Percentiles rank a stretch among this genome's conserved stretches.
phyloP scores from a whole-genome alignment of 2,113 vertebrate genomes.

The Phalacrocorax aristotelis region DNA sequence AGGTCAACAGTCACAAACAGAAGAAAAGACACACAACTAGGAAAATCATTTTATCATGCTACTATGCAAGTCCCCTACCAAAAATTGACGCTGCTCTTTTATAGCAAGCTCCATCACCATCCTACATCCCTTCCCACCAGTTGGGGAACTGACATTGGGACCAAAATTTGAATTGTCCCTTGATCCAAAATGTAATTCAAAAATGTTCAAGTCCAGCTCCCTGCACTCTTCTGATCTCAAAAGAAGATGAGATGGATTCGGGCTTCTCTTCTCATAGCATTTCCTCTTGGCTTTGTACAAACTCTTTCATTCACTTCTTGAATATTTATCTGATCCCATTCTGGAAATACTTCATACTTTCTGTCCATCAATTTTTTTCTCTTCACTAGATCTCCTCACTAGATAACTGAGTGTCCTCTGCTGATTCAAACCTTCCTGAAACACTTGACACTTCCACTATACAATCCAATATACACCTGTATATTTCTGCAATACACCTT shows the following conservation, averaged over 20 bases:
- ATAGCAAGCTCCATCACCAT: neutral
- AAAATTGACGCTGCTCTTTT: neutral
- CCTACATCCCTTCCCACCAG: neutral
- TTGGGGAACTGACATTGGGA: neutral
- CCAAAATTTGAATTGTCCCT: neutral
- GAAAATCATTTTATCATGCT: neutral
- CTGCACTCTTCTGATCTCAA: neutral
- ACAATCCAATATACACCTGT: neutral
- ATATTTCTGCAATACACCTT: neutral
- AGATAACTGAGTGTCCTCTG: neutral
- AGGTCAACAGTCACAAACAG: neutral
- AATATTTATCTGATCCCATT: neutral
- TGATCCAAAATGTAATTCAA: neutral
- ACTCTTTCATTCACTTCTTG: neutral
- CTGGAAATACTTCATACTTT: neutral
- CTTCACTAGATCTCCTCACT: neutral
- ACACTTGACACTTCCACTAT: neutral
- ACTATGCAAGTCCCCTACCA: neutral
- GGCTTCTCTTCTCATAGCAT: neutral
- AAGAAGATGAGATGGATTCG: neutral
- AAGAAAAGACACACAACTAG: neutral
- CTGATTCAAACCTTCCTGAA: neutral
- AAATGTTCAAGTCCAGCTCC: neutral
- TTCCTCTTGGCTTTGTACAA: neutral
- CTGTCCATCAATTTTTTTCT: neutral